Conservation (phyloP, 2,888 invertebrate species). For the Cheilosia vernalis region DNA sequence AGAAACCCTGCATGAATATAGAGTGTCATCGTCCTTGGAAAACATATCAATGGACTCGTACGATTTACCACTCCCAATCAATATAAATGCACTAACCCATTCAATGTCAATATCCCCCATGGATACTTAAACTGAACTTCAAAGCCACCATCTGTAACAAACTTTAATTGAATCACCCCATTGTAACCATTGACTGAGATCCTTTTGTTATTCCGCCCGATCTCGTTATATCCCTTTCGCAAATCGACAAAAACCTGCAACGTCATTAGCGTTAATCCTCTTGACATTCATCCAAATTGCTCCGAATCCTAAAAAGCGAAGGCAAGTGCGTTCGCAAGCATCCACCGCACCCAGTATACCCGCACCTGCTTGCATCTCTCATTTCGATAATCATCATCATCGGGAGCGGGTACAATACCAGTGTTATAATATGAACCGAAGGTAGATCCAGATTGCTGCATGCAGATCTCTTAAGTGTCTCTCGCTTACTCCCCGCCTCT, state of each 20-base stretch:
- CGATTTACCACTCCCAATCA: background rate
- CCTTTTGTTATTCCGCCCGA: conserved; percentile 39
- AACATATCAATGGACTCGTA: too few relatives aligned
- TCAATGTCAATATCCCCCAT: conserved; percentile 11
- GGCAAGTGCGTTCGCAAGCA: conserved; percentile 22
- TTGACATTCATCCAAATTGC: conserved; percentile 46
- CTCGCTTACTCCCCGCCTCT: conserved; percentile 8
- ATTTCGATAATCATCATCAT: conserved; percentile 17
- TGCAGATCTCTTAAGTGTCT: conserved; percentile 15
- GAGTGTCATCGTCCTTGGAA: too few relatives aligned
- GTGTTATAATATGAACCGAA: conserved; percentile 33
- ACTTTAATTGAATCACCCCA: conserved; percentile 15
- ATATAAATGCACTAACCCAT: conserved; percentile 5
- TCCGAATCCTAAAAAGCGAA: conserved; percentile 15
- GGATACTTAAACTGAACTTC: conserved; percentile 21
- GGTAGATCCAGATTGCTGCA: background rate
- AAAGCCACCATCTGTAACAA: conserved; percentile 17
- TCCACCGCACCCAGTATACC: conserved; percentile 1
- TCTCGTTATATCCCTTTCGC: conserved; percentile 35
- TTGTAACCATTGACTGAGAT: conserved; percentile 4
- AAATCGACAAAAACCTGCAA: conserved; percentile 52
- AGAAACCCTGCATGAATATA: too few relatives aligned
- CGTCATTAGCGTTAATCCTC: conserved; percentile 65
- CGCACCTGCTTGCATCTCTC: conserved; percentile 5
- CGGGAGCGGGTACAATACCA: conserved; percentile 35